These are phyloP conservation scores for Sarcophaga peregrina DNA, from an alignment of 1,140 invertebrate species.

Conservation along the genomic window DNA sequence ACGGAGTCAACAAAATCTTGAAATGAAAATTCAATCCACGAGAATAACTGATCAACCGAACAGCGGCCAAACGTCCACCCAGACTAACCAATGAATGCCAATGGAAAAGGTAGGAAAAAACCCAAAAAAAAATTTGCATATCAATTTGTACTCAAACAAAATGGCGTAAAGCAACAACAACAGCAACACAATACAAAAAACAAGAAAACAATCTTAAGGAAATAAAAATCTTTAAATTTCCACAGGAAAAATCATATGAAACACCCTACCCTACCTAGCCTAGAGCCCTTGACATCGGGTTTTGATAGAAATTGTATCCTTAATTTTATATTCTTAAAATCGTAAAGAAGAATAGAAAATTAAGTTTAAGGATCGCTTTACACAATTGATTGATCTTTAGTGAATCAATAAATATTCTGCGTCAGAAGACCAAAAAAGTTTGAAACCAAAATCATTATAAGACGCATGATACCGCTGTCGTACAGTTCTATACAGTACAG, in stretches of 20 bases:
- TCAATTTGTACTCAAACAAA: constrained; percentile 59
- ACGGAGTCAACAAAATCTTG: constrained; percentile 30
- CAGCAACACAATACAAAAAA: neutral
- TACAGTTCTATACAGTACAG: too few relatives aligned
- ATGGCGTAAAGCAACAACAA: constrained; percentile 32
- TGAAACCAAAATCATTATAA: too few relatives aligned
- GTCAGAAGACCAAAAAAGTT: too few relatives aligned
- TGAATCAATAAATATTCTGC: too few relatives aligned
- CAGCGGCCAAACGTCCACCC: neutral
- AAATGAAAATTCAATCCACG: constrained; percentile 4
- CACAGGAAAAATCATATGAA: neutral
- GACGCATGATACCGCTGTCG: too few relatives aligned
- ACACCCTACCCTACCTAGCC: neutral
- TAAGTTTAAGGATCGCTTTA: too few relatives aligned
- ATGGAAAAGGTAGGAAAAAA: constrained; percentile 31
- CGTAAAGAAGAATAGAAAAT: too few relatives aligned
- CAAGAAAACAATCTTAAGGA: constrained; percentile 51
- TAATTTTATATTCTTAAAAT: too few relatives aligned
- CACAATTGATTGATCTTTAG: too few relatives aligned
- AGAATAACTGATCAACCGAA: constrained; percentile 9
- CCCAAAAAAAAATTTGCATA: constrained; percentile 61
- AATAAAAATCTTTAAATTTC: neutral
- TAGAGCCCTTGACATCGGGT: too few relatives aligned
- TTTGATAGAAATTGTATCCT: too few relatives aligned
- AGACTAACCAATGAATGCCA: constrained; percentile 26